Base-by-base conservation (phyloP, 2,797 vertebrate genomes). In the Spondyliosoma cantharus region DNA sequence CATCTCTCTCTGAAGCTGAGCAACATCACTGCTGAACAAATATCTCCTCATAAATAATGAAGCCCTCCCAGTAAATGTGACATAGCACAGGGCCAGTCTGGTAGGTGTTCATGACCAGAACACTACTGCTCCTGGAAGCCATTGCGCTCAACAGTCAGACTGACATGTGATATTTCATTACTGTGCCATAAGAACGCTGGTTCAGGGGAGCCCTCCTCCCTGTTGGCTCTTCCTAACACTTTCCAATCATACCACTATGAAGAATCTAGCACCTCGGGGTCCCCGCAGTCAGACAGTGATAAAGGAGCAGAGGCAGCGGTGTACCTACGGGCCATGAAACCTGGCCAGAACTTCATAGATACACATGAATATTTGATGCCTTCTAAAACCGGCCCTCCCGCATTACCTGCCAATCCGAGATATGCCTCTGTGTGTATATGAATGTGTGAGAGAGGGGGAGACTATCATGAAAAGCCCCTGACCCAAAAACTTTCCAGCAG, bases 341-440 rank as follows among this genome's bases (percentile, higher is more conserved):
- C 82, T 76, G 76, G 83, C 86, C 73, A 76, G 74, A 68, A 76
- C 84, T 90, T 91, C 82, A 80, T 61, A 82, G 85, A 72, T 75
- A 24, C 56, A 56, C 84, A 92, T 93, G 84, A 90, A 94, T 94
- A 92, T 93, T 93, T 93, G 61, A 93, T 89, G 17, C 42, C 27
- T 71, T 84, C 72, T 90, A 82, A 91, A 88, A 85, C 82, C 62
- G 64, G 85, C 75, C 76, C 76, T 74, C 60, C 42, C 82, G 69
- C 72, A 53, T 83, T 71, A 89, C 71, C 84, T 82, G 58, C 29
- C 70, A 69, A 25, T 84, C 56, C 67, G 71, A 78, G 22, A 48
- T 59, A 13, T 69, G 32, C 22, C 15, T 67, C 7, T 22, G n/a
- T 53, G 48, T n/a, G 16, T 43, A 6, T 43, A 19, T 7, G 27